Conservation (phyloP, 2,888 invertebrate genomes). For the Bugula neritina region DNA sequence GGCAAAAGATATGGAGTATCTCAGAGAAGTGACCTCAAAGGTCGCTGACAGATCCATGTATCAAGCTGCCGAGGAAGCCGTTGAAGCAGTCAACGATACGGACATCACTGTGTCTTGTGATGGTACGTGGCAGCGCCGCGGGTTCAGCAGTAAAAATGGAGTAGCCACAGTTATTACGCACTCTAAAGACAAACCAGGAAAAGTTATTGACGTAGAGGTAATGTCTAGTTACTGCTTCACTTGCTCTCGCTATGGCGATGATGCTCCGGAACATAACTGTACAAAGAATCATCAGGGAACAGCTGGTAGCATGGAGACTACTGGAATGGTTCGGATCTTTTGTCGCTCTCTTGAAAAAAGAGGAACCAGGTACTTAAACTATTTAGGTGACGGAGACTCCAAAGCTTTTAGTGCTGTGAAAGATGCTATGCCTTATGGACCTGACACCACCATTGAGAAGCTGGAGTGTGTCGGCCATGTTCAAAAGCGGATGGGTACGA, state of each 20-base stretch:
- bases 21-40: background rate
- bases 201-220: background rate
- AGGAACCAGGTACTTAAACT: background rate
- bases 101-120: background rate
- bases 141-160: background rate
- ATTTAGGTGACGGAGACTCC: background rate
- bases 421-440: background rate
- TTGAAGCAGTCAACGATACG: background rate
- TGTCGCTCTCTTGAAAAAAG: background rate
- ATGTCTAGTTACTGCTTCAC: background rate
- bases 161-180: background rate
- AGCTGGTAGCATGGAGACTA: background rate
- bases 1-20: background rate
- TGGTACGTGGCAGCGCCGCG: background rate
- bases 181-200: background rate
- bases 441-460: background rate
- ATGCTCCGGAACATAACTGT: background rate
- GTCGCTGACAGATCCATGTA: background rate
- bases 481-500: background rate
- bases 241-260: background rate
- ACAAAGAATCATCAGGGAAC: background rate
- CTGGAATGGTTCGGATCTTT: background rate
- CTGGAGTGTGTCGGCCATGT: background rate
- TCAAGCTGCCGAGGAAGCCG: background rate
- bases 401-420: background rate